phyloP scores from a whole-genome alignment of 2,797 vertebrate species.

The Galagoides demidoff region DNA sequence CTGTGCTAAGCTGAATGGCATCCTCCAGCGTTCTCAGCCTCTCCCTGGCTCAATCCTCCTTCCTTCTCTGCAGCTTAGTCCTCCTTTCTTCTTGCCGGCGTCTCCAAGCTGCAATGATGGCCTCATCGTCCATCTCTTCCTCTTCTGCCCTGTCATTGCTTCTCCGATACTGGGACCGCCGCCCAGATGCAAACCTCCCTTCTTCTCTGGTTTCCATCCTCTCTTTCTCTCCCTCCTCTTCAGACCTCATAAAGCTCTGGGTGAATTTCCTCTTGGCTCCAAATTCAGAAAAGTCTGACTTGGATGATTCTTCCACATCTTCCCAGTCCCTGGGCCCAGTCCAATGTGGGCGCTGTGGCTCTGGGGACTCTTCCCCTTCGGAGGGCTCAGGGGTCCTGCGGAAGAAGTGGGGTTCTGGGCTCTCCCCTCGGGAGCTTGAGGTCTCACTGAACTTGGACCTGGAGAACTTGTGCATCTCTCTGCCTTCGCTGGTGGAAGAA shows the following conservation, averaged over 20 bases:
- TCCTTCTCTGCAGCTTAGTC: constrained; percentile 86
- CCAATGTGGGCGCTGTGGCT: constrained; percentile 66
- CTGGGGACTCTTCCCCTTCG: constrained; percentile 80
- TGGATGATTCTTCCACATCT: constrained; percentile 85
- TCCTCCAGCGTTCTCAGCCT: background rate
- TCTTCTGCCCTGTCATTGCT: constrained; percentile 89
- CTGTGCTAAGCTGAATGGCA: background rate
- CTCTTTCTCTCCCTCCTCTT: constrained; percentile 86
- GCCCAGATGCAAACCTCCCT: constrained; percentile 85
- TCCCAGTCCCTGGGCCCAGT: constrained; percentile 80
- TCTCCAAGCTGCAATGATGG: constrained; percentile 94
- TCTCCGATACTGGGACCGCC: constrained; percentile 88
- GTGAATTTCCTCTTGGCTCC: constrained; percentile 90
- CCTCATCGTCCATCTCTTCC: constrained; percentile 93
- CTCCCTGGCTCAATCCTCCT: constrained; percentile 83
- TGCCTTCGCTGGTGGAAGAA: constrained; percentile 82
- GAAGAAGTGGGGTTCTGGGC: constrained; percentile 85
- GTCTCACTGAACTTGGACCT: constrained; percentile 85
- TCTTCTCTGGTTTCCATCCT: constrained; percentile 87
- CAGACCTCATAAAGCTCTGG: constrained; percentile 87
- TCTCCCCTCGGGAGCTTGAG: constrained; percentile 81
- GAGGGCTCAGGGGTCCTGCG: constrained; percentile 81
- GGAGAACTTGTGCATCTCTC: constrained; percentile 82
- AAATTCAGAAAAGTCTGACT: constrained; percentile 84
- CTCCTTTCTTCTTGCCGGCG: constrained; percentile 91